Conservation (phyloP, 2,797 vertebrate genomes). For the Microcaecilia unicolor region DNA sequence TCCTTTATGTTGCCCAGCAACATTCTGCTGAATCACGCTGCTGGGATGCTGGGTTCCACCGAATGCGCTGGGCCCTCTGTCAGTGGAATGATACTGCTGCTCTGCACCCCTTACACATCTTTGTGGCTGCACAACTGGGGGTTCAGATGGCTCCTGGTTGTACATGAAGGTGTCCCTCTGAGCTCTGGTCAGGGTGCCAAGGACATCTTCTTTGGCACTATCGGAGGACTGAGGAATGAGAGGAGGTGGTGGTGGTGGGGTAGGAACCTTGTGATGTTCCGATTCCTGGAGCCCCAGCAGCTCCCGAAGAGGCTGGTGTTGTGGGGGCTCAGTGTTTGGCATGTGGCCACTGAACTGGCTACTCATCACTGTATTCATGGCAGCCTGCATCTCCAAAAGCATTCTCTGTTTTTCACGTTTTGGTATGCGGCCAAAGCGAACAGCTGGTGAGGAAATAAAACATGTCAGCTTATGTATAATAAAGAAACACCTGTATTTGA, state of each 20-base stretch:
- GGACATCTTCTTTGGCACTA: constrained; percentile 84
- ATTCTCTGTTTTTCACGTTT: constrained; percentile 96
- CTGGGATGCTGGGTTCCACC: constrained; percentile 39
- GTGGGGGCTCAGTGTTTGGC: constrained; percentile 22
- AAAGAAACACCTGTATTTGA: too few relatives aligned
- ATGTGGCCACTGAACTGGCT: constrained; percentile 73
- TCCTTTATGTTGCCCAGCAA: constrained; percentile 58
- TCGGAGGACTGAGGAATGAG: constrained; percentile 46
- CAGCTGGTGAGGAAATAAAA: constrained; percentile 58
- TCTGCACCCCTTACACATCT: constrained; percentile 34
- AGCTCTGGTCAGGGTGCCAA: constrained; percentile 52
- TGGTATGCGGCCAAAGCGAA: constrained; percentile 93
- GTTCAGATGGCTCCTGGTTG: constrained; percentile 63
- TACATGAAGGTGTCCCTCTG: constrained; percentile 71
- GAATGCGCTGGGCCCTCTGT: constrained; percentile 29
- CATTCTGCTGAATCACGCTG: constrained; percentile 42
- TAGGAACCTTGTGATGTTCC: constrained; percentile 40
- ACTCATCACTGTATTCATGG: constrained; percentile 97
- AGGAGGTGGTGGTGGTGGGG: constrained; percentile 29
- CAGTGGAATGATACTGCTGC: constrained; percentile 47
- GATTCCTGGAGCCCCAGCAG: constrained; percentile 41
- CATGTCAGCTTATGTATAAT: too few relatives aligned
- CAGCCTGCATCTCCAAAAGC: constrained; percentile 97
- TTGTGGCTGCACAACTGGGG: constrained; percentile 31
- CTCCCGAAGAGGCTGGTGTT: constrained; percentile 27